Percentiles rank a stretch among this genome's conserved stretches.
phyloP scores from a whole-genome alignment of 2,888 invertebrate species.

The Stenoptilia bipunctidactyla region DNA sequence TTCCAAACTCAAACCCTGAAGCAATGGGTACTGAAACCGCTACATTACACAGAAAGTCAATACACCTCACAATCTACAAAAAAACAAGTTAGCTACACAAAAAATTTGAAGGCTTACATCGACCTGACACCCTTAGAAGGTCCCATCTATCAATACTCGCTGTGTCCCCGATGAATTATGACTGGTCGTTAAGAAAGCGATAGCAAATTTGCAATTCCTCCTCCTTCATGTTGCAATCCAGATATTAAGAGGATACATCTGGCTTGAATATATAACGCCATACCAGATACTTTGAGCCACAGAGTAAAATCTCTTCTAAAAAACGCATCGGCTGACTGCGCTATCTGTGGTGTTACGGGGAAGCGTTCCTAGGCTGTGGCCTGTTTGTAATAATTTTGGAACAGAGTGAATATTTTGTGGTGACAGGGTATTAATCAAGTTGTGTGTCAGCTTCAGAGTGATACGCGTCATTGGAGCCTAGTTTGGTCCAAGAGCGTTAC shows the following conservation, averaged over 20 bases:
- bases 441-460: slow-evolving; percentile 24
- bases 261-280: slow-evolving; percentile 1
- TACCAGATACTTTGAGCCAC: background rate
- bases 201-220: slow-evolving; percentile 4
- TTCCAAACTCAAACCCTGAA: too few species aligned
- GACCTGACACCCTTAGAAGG: too few species aligned
- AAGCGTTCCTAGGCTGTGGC: background rate
- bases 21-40: too few species aligned
- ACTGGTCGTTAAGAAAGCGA: background rate
- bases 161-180: background rate
- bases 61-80: too few species aligned
- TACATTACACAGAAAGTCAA: too few species aligned
- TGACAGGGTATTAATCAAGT: slow-evolving; percentile 30
- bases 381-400: background rate
- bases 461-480: slow-evolving; percentile 20
- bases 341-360: background rate
- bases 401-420: too few species aligned
- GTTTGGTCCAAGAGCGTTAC: slow-evolving; percentile 10
- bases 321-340: background rate
- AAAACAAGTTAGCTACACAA: too few species aligned
- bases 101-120: too few species aligned
- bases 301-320: background rate
- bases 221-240: slow-evolving; percentile 1
- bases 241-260: slow-evolving; percentile 2
- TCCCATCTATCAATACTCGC: too few species aligned